Percentiles rank a stretch among this genome's conserved stretches.
Evolutionary conservation across 2,113 vertebrate species (phyloP).

Genomic region (Entelurus aequoreus): DNA sequence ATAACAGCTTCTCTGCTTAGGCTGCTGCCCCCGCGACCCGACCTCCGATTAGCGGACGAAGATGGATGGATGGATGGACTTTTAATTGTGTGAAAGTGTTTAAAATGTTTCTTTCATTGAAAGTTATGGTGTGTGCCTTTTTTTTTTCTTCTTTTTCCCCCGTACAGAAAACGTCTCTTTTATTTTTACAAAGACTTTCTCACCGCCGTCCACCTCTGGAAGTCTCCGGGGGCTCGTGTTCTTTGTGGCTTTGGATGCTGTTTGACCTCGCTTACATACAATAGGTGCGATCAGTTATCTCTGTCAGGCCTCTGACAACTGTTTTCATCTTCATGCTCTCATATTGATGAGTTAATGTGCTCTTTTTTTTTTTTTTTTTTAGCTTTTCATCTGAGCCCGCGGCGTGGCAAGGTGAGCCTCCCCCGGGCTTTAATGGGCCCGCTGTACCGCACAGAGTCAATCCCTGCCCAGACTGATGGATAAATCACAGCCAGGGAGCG

Average conservation of each 20-base stretch:
- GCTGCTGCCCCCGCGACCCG: no score
- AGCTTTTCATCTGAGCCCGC: constrained; percentile 74
- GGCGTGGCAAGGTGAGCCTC: constrained; percentile 72
- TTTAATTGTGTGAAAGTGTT: background rate
- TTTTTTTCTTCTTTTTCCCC: constrained; percentile 34
- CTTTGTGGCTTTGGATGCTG: constrained; percentile 37
- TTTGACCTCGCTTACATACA: constrained; percentile 60
- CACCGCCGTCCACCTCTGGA: constrained; percentile 14
- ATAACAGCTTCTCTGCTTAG: no score
- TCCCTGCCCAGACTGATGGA: constrained; percentile 58
- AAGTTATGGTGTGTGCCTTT: constrained; percentile 12
- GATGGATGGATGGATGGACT: no score
- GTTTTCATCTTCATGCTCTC: constrained; percentile 71
- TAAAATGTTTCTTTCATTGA: constrained; percentile 15
- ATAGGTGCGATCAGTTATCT: constrained; percentile 67
- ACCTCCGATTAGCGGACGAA: no score
- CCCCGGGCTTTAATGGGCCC: constrained; percentile 66
- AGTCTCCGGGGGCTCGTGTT: constrained; percentile 27
- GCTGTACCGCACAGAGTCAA: constrained; percentile 62
- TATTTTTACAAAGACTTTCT: constrained; percentile 11
- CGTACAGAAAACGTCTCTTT: constrained; percentile 32
- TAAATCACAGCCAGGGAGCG: constrained; percentile 55
- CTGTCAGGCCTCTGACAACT: constrained; percentile 67
- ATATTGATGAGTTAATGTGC: constrained; percentile 74
- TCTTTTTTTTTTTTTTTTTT: constrained; percentile 44